Base-by-base conservation (phyloP, 2,113 vertebrate genomes). In the Scomber japonicus region DNA sequence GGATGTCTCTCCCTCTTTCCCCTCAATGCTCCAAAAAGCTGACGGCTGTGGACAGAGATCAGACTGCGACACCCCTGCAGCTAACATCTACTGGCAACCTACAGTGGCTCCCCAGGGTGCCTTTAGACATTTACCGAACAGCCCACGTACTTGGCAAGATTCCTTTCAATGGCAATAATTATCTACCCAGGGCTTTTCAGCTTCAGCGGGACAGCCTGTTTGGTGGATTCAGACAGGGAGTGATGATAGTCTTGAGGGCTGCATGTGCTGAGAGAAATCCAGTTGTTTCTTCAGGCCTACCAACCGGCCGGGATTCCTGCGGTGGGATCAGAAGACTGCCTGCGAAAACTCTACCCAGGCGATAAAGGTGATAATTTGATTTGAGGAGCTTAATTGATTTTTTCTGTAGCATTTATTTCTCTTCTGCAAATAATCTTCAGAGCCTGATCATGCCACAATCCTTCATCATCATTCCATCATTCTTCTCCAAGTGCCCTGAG, bases 111-210 rank as follows among this genome's bases (percentile, higher is more conserved):
- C 56, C 14, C 7, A 21, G 45, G 17, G 53, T 46, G 11, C 31
- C 19, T 60, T 30, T 17, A 48, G 50, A 62, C 45, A 74, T 78
- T 72, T 49, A 24, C 15, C 30, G 21, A 67, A 12, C 50, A n/a
- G 11, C n/a, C 15, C 21, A 10, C 14, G 11, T 44, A 49, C 49
- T 21, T 21, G 0, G 14, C 19, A 62, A 44, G 49, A 72, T 8
- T 55, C 13, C 17, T 65, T 55, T 48, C 21, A 49, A 14, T 31
- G 46, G 35, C n/a, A 24, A 45, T 2, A 40, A 27, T 17, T 16
- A 30, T 49, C 50, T 61, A 53, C 44, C 40, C 6, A 40, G 24
- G 12, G 27, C 16, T 19, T 46, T 10, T 17, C 24, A 15, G 7
- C 45, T 61, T 35, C 62, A 57, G 2, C 0, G 10, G 10, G 56